phyloP scores from a whole-genome alignment of 2,888 invertebrate genomes.

The Pycnomerus fuliginosus region DNA sequence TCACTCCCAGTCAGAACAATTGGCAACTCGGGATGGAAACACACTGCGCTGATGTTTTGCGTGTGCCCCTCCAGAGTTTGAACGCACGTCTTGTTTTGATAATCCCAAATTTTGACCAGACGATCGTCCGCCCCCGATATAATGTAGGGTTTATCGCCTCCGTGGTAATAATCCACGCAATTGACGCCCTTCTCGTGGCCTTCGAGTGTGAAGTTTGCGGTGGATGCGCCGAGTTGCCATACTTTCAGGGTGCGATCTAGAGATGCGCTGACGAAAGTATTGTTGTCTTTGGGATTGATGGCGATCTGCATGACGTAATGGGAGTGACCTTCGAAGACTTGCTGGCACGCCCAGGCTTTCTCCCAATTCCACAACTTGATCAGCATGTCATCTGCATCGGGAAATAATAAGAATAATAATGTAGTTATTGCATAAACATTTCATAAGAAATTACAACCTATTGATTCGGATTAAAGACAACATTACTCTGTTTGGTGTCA shows the following conservation, averaged over 20 bases:
- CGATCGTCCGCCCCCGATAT: slow-evolving; percentile 99
- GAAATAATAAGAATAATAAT: slow-evolving; percentile 26
- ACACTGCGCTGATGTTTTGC: slow-evolving; percentile 93
- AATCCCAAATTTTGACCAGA: slow-evolving; percentile 99
- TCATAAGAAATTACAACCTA: too few relatives aligned
- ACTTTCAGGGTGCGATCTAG: slow-evolving; percentile 95
- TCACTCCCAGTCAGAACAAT: slow-evolving; percentile 97
- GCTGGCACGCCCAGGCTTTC: slow-evolving; percentile 96
- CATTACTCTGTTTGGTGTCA: too few relatives aligned
- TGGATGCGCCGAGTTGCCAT: slow-evolving; percentile 98
- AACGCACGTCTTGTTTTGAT: slow-evolving; percentile 99
- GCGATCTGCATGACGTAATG: slow-evolving; percentile 99
- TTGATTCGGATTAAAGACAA: too few relatives aligned
- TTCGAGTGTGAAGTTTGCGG: slow-evolving; percentile 96
- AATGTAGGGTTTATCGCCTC: slow-evolving; percentile 96
- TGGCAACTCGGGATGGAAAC: slow-evolving; percentile 97
- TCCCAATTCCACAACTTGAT: slow-evolving; percentile 99
- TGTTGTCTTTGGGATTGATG: slow-evolving; percentile 99
- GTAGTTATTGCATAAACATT: too few relatives aligned
- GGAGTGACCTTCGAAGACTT: slow-evolving; percentile 98
- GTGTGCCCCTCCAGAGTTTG: slow-evolving; percentile 97
- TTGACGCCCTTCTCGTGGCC: slow-evolving; percentile 99
- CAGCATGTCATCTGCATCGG: slow-evolving; percentile 94
- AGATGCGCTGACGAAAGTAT: slow-evolving; percentile 99
- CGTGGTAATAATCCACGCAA: slow-evolving; percentile 98